Evolutionary conservation across 2,797 vertebrate genomes (phyloP), one percentile per base, ranked within the genome.

Genomic region (Lithobates sylvaticus): DNA sequence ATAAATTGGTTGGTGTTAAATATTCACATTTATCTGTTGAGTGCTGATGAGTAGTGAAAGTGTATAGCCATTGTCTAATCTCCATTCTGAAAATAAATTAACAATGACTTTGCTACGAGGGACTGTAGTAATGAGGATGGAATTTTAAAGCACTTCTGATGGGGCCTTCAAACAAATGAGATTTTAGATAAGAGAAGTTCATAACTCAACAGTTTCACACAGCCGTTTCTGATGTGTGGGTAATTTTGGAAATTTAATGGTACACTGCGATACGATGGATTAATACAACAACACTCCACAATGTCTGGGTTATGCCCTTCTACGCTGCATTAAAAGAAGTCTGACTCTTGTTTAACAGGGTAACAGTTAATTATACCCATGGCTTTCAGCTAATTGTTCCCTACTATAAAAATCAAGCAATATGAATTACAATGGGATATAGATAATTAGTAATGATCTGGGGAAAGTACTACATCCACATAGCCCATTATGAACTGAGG

Each of bases 401-500:
- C 75, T 34, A 78, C 29, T 0, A 65, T 86, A 83, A 36, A 65
- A 68, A 75, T 0, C 26, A 5, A 50, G 83, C 23, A 84, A 85
- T 72, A 16, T 78, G 90, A 89, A 32, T 67, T 9, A 54, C 18
- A 81, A 61, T 5, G 84, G 74, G 42, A 74, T 76, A 12, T 47
- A 5, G 0, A 64, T 34, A 74, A 89, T 0, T 4, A 13, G 76
- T 10, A 0, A 0, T 0, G 0, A 58, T 54, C 85, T 12, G 0
- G 73, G 0, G 0, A 75, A 27, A 3, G 67, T 0, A 10, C 18
- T 0, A 0, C 0, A 0, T 26, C 1, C 23, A 32, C 34, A 61
- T 0, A 0, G 3, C 84, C 61, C 47, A 80, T 84, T 75, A 36
- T 0, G 0, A 50, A 0, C 6, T 80, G 0, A 6, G 1, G 21